A percentile compares a stretch with the other conserved stretches of the same genome.
Evolutionary conservation across 1,140 invertebrate species (phyloP).

Genomic region (Adoxophyes honmai): DNA sequence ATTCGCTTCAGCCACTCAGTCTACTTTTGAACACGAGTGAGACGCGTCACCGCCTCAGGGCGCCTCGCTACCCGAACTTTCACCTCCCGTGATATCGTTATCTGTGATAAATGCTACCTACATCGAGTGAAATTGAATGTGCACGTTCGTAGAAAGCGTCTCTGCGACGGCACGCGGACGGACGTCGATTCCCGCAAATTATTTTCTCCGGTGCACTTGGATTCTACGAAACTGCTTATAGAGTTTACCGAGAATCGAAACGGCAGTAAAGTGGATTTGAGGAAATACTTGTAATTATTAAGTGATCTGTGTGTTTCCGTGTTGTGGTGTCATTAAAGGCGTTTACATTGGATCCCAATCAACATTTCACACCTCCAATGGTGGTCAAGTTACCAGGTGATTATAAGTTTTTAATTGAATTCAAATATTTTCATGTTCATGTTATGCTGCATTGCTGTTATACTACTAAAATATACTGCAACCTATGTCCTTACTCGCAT

Average conservation of each 20-base stretch:
- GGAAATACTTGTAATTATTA: slow-evolving; percentile 68
- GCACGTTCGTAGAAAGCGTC: slow-evolving; percentile 62
- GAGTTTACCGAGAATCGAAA: slow-evolving; percentile 71
- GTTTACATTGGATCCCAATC: slow-evolving; percentile 74
- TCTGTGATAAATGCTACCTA: slow-evolving; percentile 62
- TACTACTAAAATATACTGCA: no score
- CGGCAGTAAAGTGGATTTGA: slow-evolving; percentile 70
- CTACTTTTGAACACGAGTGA: slow-evolving; percentile 46
- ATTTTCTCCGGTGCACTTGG: slow-evolving; percentile 69
- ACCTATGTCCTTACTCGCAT: no score
- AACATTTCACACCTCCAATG: slow-evolving; percentile 64
- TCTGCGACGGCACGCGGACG: slow-evolving; percentile 56
- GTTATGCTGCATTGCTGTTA: no score
- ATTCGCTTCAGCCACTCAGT: slow-evolving; percentile 39
- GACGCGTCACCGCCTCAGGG: slow-evolving; percentile 39
- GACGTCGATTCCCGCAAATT: slow-evolving; percentile 68
- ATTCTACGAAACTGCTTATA: slow-evolving; percentile 72
- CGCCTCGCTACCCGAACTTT: slow-evolving; percentile 54
- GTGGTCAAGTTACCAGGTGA: slow-evolving; percentile 74
- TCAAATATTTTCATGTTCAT: no score
- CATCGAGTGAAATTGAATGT: slow-evolving; percentile 72
- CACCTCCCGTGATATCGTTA: slow-evolving; percentile 67
- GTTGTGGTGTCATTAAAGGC: slow-evolving; percentile 52
- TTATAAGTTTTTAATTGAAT: neutral
- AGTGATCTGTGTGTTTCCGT: slow-evolving; percentile 71